Evolutionary conservation across 64 coral and sea anemone genomes (phyloP).

Genomic region (Stichodactyla mertensii): DNA sequence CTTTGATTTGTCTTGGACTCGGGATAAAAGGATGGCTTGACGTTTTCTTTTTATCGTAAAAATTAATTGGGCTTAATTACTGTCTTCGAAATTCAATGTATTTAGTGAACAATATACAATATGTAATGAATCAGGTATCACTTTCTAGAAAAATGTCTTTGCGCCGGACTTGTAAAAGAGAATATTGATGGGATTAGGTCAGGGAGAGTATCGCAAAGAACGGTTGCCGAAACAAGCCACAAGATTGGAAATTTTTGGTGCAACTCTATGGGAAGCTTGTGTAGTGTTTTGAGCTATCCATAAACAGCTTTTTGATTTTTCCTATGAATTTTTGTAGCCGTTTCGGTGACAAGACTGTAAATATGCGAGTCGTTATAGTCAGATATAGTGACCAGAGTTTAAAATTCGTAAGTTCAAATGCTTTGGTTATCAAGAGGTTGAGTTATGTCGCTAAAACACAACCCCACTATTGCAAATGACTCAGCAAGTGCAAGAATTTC

Average conservation of each 20-base stretch:
- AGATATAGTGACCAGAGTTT: no score
- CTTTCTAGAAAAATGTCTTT: neutral
- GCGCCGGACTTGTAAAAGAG: neutral
- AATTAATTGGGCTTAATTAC: slow-evolving; percentile 98
- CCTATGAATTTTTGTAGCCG: neutral
- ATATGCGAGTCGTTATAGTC: no score
- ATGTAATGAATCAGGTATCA: slow-evolving; percentile 37
- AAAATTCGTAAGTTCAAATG: neutral
- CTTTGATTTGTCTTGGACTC: slow-evolving; percentile 61
- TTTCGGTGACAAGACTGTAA: neutral
- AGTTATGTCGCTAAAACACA: neutral
- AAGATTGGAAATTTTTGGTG: neutral
- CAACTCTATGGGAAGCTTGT: neutral
- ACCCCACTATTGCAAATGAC: neutral
- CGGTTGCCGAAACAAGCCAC: neutral
- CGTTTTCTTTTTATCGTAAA: slow-evolving; percentile 95
- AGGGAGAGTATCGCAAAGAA: neutral
- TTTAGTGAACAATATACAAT: slow-evolving; percentile 58
- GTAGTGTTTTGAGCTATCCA: neutral
- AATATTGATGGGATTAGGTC: slow-evolving; percentile 24
- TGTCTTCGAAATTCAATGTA: slow-evolving; percentile 96
- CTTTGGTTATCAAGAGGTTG: no score
- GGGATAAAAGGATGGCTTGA: slow-evolving; percentile 73
- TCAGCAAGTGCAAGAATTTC: neutral
- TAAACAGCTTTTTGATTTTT: neutral